Evolutionary conservation across 2,888 invertebrate species (phyloP), one percentile per base, ranked within the genome.

Genomic region (Marronus borbonicus): DNA sequence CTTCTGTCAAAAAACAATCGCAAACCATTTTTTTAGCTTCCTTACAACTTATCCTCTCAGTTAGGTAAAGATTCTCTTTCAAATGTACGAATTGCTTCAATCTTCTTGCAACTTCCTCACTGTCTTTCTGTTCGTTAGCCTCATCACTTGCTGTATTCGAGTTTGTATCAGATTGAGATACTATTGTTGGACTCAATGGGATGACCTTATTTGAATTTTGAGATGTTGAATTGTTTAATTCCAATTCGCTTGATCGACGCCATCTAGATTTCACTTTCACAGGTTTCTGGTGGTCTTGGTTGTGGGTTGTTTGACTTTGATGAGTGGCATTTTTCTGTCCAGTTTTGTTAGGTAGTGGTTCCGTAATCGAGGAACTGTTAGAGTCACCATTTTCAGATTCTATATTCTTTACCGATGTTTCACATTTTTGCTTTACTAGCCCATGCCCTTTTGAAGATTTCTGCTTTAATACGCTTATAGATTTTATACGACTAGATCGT

Each of bases 1-100:
- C 98, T 86, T 94, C 93, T 76, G 96, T 95, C 82, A 98, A 91
- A 85, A 96, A 95, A 88, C 98, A 99, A 89, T 98, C 98, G 89
- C 98, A 98, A 44, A 94, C 93, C 98, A 98, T 98, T 83, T 96
- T 93, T 83, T 95, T 95, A 0, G 96, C 96, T 88, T 98, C 97
- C 86, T 96, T 97, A 88, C 96, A 97, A 79, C 94, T 93, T 87
- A 94, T 94, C 87, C 96, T 92, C 82, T 96, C 96, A 55, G 93
- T 92, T 80, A 96, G 91, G 89, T 97, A 98, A 80, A 95, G 92
- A 90, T 98, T 98, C 86, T 97, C 97, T 75, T 93, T 93, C 69
- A 98, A 92, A 83, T 93, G 92, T 80, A 94, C 93, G 88, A 95
- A 98, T 84, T 94, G 94, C 80, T 94, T 94, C 81, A 96, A 90